Evolutionary conservation across 2,113 vertebrate genomes (phyloP).

Genomic region (Upupa epops): DNA sequence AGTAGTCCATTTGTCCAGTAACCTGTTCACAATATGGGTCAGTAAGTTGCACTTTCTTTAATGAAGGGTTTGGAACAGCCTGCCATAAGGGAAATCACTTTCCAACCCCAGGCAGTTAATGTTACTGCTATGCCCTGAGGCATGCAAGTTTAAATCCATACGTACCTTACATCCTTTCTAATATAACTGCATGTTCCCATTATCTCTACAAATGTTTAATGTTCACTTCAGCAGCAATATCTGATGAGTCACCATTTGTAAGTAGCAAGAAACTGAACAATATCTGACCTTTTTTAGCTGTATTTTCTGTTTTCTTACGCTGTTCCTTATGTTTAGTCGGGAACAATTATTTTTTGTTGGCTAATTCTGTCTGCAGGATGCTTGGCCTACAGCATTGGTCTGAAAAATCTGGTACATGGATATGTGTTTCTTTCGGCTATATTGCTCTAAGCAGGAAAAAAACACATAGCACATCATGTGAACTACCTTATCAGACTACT

Average conservation of each 20-base stretch:
- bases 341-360: not conserved
- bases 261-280: not conserved
- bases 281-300: not conserved
- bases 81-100: conserved; percentile 15
- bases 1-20: not conserved
- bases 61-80: conserved; percentile 10
- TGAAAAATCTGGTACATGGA: not conserved
- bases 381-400: not conserved
- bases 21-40: not conserved
- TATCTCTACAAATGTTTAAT: not conserved
- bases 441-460: not conserved
- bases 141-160: not conserved
- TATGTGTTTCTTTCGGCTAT: not conserved
- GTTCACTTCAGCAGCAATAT: not conserved
- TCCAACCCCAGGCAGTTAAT: not conserved
- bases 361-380: not conserved
- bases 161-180: not conserved
- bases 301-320: not conserved
- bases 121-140: not conserved
- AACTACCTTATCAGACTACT: not conserved
- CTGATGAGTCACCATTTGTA: not conserved
- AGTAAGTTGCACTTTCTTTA: not conserved
- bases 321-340: not conserved
- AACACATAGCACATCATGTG: not conserved
- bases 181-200: not conserved